Base-by-base conservation (phyloP, 2,888 invertebrate species). In the Trilocha varians region DNA sequence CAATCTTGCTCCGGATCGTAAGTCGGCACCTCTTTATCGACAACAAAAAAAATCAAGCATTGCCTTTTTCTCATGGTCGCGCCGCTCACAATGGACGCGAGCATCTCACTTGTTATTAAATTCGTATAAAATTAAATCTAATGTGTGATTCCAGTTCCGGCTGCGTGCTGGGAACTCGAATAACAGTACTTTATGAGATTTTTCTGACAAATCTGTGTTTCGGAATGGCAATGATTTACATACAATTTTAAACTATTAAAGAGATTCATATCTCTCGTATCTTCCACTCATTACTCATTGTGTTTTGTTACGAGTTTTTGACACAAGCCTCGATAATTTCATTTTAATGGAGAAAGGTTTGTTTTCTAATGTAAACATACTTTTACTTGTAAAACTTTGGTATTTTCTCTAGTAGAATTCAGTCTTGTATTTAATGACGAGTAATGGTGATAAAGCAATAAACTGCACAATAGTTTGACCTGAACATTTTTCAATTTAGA, bases 41-140 rank as follows among this genome's bases (percentile, higher is more conserved):
- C 49, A 57, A 69, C 66, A 68, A 77, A 79, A 72, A 52, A 82
- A 79, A 72, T 71, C 71, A 72, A 58, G 65, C 70, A 62, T 45
- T 57, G 53, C 51, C 65, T 70, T 70, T 75, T 85, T 85, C 85
- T 79, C 84, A 84, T 79, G 79, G 66, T 58, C 72, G 60, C 62
- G 57, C 54, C 52, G 48, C 64, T 65, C 62, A 80, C 83, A 84
- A 84, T 82, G 62, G 77, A 46, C 61, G 48, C 62, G 71, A 60
- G 72, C 78, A 75, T 73, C 78, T 75, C 73, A 72, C 78, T 83
- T 70, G 78, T 82, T 84, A 85, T 85, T 85, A 85, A 85, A 85
- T 84, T 84, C 84, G 80, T 80, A 84, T 85, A 82, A 84, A 84
- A 84, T 83, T 80, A 78, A 83, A 77, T 75, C 65, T 83, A 84